These are phyloP conservation scores for Melanerpes aurifrons DNA, from an alignment of 2,113 vertebrate species.

Conservation along the genomic window DNA sequence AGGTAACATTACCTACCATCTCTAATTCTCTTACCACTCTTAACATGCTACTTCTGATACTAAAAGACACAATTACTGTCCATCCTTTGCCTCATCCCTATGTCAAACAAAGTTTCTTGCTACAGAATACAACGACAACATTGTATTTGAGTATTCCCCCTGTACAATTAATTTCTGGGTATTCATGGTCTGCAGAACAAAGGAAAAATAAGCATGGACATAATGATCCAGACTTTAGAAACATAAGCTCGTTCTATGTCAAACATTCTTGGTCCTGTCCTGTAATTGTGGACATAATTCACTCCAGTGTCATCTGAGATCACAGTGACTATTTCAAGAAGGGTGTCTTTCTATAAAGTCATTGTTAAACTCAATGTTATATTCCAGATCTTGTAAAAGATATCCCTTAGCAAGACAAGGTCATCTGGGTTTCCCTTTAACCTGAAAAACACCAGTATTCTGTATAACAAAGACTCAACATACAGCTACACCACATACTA, in stretches of 20 bases:
- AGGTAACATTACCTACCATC: not conserved
- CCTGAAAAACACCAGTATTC: not conserved
- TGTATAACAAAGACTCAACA: not conserved
- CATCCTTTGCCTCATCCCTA: not conserved
- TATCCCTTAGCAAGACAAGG: not conserved
- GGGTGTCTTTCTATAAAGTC: not conserved
- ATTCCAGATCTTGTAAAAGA: not conserved
- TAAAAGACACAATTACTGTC: not conserved
- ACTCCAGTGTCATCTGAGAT: not conserved
- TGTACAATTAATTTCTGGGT: not conserved
- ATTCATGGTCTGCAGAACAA: not conserved
- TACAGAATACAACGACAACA: not conserved
- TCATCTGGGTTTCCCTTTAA: not conserved
- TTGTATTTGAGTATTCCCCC: not conserved
- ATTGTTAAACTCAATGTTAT: not conserved
- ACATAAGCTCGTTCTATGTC: not conserved
- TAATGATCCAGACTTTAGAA: not conserved
- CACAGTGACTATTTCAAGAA: not conserved
- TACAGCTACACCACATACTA: not conserved
- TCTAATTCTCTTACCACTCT: not conserved
- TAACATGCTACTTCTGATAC: accelerated
- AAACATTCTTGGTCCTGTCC: not conserved
- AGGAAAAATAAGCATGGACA: not conserved
- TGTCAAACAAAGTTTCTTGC: not conserved
- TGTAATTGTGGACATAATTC: not conserved